These are phyloP conservation scores for Metallyticus violacea DNA, from an alignment of 2,888 invertebrate species.

Conservation along the genomic window DNA sequence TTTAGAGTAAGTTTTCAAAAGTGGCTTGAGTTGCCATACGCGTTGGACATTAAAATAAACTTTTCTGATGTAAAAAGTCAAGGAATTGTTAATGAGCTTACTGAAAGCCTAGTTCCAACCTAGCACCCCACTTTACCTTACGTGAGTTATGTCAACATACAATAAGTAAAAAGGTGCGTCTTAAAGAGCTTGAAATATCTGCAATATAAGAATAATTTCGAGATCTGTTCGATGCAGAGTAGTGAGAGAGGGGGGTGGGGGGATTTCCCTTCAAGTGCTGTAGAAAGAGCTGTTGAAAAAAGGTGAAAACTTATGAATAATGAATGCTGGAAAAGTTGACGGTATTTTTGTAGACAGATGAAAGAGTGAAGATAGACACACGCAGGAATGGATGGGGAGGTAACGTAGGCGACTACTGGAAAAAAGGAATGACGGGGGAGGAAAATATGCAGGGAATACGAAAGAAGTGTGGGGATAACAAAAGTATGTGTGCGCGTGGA, in stretches of 20 bases:
- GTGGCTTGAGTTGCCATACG: too few species aligned
- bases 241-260: too few species aligned
- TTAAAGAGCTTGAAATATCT: not conserved
- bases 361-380: not conserved
- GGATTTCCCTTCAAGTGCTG: not conserved
- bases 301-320: slow-evolving; percentile 15
- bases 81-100: not conserved
- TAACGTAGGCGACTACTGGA: too few species aligned
- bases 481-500: not conserved
- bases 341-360: not conserved
- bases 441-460: not conserved
- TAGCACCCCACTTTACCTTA: too few species aligned
- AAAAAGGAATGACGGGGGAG: not conserved
- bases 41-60: too few species aligned
- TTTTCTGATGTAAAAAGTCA: not conserved
- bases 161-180: not conserved
- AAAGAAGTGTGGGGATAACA: not conserved
- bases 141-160: not conserved
- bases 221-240: not conserved
- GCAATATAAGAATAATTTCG: not conserved
- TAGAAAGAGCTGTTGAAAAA: not conserved
- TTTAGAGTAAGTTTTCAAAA: too few species aligned
- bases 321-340: not conserved
- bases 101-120: not conserved
- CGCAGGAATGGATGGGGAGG: not conserved